A percentile compares a stretch with the other conserved stretches of the same genome.
These are phyloP conservation scores for Heteromormyrus szaboi DNA, from an alignment of 2,797 vertebrate species.

Conservation along the genomic window DNA sequence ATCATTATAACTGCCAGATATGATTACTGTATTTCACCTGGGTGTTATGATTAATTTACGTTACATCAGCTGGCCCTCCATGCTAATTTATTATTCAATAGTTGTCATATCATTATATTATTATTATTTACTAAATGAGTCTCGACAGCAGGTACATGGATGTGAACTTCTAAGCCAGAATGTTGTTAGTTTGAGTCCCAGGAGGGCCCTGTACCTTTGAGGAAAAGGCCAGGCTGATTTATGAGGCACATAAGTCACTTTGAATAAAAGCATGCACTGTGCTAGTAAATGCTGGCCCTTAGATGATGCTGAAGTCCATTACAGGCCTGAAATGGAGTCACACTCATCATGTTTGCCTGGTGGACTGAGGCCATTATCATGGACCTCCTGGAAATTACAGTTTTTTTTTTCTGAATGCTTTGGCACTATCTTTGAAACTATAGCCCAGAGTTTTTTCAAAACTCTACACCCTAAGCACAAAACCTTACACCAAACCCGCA, in stretches of 20 bases:
- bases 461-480: not conserved
- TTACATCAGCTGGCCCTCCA: not conserved
- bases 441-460: not conserved
- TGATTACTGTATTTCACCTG: not conserved
- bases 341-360: not conserved
- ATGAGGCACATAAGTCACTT: not conserved
- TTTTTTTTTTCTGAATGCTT: not conserved
- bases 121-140: conserved; percentile 22
- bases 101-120: conserved; percentile 30
- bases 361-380: not conserved
- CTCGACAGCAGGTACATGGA: conserved; percentile 23
- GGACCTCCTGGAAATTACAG: not conserved
- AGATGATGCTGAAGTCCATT: not conserved
- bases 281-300: not conserved
- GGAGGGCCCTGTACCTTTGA: not conserved
- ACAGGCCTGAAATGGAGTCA: not conserved
- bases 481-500: not conserved
- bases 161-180: not conserved
- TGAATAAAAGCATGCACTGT: not conserved
- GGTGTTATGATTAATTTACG: not conserved
- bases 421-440: not conserved
- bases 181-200: not conserved
- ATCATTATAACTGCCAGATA: not conserved
- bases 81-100: conserved; percentile 48
- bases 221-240: not conserved